Conservation (phyloP, 2,888 invertebrate species). For the Phortica magna region DNA sequence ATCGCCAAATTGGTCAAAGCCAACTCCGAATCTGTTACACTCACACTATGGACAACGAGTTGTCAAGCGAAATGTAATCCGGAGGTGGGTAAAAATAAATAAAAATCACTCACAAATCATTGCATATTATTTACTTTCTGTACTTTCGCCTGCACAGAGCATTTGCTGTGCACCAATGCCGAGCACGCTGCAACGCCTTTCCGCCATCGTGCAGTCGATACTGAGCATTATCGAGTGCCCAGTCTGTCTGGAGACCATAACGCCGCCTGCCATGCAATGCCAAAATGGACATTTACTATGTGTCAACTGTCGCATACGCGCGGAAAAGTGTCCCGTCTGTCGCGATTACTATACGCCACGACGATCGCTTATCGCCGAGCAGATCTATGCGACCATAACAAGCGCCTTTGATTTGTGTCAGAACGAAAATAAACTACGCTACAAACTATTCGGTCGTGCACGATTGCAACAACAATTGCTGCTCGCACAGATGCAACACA, state of each 20-base stretch:
- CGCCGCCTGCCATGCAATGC: conserved; percentile 83
- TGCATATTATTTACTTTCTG: too few species aligned
- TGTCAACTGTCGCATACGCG: conserved; percentile 81
- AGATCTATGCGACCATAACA: conserved; percentile 79
- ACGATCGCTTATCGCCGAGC: conserved; percentile 80
- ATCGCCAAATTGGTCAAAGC: conserved; percentile 80
- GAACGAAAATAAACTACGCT: conserved; percentile 78
- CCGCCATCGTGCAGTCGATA: conserved; percentile 79
- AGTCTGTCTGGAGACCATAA: conserved; percentile 82
- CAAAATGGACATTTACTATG: conserved; percentile 84
- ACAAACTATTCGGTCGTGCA: conserved; percentile 78
- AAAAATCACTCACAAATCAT: background rate
- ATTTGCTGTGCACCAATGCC: conserved; percentile 81
- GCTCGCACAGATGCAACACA: conserved; percentile 9
- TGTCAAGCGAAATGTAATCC: conserved; percentile 78
- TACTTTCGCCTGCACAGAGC: conserved; percentile 57
- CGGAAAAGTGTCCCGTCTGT: conserved; percentile 82
- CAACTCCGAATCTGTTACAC: conserved; percentile 76
- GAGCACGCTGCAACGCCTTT: conserved; percentile 79
- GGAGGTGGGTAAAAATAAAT: conserved; percentile 66
- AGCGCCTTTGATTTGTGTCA: conserved; percentile 79
- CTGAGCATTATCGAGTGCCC: conserved; percentile 82
- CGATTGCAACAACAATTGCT: conserved; percentile 24
- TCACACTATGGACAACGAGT: conserved; percentile 80
- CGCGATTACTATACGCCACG: conserved; percentile 80